Evolutionary conservation across 2,797 vertebrate genomes (phyloP).

Genomic region (Sebastes variabilis): DNA sequence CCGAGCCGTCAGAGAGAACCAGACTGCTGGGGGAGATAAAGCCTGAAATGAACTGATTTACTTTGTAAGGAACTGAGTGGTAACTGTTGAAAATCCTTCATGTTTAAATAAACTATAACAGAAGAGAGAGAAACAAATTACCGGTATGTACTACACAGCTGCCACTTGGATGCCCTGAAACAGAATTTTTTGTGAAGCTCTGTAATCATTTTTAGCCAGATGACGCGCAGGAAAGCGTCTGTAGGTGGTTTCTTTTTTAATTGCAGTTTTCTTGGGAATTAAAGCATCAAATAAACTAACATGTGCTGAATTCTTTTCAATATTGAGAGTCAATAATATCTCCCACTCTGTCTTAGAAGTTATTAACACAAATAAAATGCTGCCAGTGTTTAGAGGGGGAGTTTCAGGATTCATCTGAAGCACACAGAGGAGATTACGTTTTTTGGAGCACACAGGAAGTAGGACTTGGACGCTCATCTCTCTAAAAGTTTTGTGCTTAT

Average conservation of each 20-base stretch:
- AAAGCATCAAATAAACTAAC: not conserved
- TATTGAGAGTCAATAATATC: not conserved
- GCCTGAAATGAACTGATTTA: constrained; percentile 17
- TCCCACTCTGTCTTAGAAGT: not conserved
- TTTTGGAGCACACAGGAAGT: not conserved
- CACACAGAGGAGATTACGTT: not conserved
- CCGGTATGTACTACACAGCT: not conserved
- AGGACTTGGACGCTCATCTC: not conserved
- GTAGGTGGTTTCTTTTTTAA: not conserved
- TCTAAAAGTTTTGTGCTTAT: not conserved
- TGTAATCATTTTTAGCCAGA: not conserved
- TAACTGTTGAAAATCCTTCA: not conserved
- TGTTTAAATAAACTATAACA: not conserved
- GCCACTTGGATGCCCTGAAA: not conserved
- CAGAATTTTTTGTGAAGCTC: not conserved
- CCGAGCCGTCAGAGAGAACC: not conserved
- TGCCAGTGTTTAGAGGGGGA: constrained; percentile 29
- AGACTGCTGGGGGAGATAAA: constrained; percentile 1
- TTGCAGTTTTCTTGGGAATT: not conserved
- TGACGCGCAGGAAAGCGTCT: not conserved
- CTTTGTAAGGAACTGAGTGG: constrained; percentile 5
- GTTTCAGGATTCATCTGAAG: constrained; percentile 11
- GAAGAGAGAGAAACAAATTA: not conserved
- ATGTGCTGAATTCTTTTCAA: not conserved
- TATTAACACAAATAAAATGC: constrained; percentile 22